Percentiles rank a stretch among this genome's conserved stretches.
phyloP scores from a whole-genome alignment of 2,113 vertebrate species.

The Ceratotherium simum region DNA sequence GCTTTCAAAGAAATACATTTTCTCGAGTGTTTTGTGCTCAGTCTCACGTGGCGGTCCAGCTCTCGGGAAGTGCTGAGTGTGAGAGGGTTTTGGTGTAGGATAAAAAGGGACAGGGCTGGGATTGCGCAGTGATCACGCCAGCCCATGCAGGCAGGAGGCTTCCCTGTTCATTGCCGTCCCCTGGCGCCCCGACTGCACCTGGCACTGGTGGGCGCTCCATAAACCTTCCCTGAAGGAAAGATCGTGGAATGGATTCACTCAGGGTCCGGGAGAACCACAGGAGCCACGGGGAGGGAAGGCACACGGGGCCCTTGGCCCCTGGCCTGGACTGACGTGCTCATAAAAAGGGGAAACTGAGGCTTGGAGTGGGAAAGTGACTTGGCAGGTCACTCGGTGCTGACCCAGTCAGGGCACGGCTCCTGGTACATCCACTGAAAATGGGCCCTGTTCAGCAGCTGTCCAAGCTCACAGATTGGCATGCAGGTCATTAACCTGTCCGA shows the following conservation, averaged over 20 bases:
- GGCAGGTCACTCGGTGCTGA: not conserved
- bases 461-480: not conserved
- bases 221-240: not conserved
- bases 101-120: not conserved
- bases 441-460: not conserved
- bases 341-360: not conserved
- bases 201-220: not conserved
- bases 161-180: not conserved
- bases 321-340: not conserved
- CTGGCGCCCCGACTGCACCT: not conserved
- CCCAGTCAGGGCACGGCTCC: not conserved
- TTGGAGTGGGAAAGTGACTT: not conserved
- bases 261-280: not conserved
- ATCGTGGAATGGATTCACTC: not conserved
- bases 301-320: not conserved
- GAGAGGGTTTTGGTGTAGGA: not conserved
- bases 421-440: accelerated
- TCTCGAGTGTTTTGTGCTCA: not conserved
- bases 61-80: not conserved
- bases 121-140: not conserved
- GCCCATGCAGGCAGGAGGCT: not conserved
- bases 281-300: not conserved
- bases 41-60: not conserved
- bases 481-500: not conserved
- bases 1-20: slow-evolving; percentile 32